Base-by-base conservation (phyloP, 2,113 vertebrate species). In the Aegotheles bennettii region DNA sequence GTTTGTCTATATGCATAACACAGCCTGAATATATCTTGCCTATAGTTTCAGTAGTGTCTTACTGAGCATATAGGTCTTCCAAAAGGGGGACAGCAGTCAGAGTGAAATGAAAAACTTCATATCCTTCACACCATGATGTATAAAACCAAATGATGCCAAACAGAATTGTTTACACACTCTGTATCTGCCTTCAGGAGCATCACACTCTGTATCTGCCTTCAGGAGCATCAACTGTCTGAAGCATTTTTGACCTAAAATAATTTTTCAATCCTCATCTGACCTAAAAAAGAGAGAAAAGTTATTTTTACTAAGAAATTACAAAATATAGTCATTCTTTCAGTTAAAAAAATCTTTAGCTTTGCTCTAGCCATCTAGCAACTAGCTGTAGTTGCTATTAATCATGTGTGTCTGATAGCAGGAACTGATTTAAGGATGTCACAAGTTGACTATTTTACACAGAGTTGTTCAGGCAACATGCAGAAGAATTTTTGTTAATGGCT, bases 1-100 rank as follows among this genome's bases (percentile, higher is more conserved):
- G 31, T 63, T 35, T 64, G 5, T 63, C 56, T 75, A 0, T 29
- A 16, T 38, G 4, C 0, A 0, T 43, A 59, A 64, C 7, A n/a
- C 7, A 56, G 7, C 5, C 33, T 40, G 23, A 67, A 47, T 29
- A 7, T 11, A 25, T 33, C 47, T 75, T 63, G 10, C 26, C 13
- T 38, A 18, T 59, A 35, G 20, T 51, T 83, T 83, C 43, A 56
- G 26, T 21, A 68, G 31, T 21, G n/a, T 4, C 16, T 78, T 67
- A 24, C 9, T 43, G 33, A 65, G 17, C 13, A 29, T 5, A 59
- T 11, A 26, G 24, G 19, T 69, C 16, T 80, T 80, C 23, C 13
- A 26, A 73, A 76, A 86, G 5, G 3, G 3, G 9, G 2, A 28
- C 31, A 71, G 4, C 17, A 59, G 23, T 23, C 57, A 20, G 7